Conservation (phyloP, 2,888 invertebrate species). For the Drosophila neonasuta region DNA sequence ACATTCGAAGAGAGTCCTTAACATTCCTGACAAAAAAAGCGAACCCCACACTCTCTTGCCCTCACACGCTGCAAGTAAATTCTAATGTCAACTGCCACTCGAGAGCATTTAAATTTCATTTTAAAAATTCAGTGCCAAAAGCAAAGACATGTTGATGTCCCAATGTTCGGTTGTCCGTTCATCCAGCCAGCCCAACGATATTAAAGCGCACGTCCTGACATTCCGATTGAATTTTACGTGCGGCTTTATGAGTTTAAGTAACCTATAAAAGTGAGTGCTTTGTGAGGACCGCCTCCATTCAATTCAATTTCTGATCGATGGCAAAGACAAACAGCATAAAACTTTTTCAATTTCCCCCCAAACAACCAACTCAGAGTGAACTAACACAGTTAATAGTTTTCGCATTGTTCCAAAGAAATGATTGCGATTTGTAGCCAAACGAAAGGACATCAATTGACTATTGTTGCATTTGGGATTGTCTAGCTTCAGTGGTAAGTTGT, state of each 20-base stretch:
- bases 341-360: slow-evolving; percentile 48
- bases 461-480: slow-evolving; percentile 17
- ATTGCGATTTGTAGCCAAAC: slow-evolving; percentile 17
- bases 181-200: slow-evolving; percentile 15
- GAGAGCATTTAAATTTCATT: slow-evolving; percentile 71
- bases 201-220: slow-evolving; percentile 52
- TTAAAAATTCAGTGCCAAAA: slow-evolving; percentile 65
- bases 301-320: slow-evolving; percentile 35
- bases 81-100: slow-evolving; percentile 72
- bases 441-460: slow-evolving; percentile 10
- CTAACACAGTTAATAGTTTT: slow-evolving; percentile 28
- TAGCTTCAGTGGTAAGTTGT: not conserved
- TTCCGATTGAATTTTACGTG: slow-evolving; percentile 28
- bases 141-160: slow-evolving; percentile 57
- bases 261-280: slow-evolving; percentile 34
- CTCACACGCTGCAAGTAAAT: slow-evolving; percentile 46
- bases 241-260: slow-evolving; percentile 28
- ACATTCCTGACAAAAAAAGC: slow-evolving; percentile 21
- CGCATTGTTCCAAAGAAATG: slow-evolving; percentile 30
- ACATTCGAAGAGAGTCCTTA: slow-evolving; percentile 51
- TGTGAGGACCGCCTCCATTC: slow-evolving; percentile 4
- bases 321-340: slow-evolving; percentile 40
- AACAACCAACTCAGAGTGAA: slow-evolving; percentile 24
- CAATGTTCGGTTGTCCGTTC: slow-evolving; percentile 7
- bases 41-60: not conserved